Evolutionary conservation across 2,797 vertebrate species (phyloP).

Genomic region (Telmatherina bonti): DNA sequence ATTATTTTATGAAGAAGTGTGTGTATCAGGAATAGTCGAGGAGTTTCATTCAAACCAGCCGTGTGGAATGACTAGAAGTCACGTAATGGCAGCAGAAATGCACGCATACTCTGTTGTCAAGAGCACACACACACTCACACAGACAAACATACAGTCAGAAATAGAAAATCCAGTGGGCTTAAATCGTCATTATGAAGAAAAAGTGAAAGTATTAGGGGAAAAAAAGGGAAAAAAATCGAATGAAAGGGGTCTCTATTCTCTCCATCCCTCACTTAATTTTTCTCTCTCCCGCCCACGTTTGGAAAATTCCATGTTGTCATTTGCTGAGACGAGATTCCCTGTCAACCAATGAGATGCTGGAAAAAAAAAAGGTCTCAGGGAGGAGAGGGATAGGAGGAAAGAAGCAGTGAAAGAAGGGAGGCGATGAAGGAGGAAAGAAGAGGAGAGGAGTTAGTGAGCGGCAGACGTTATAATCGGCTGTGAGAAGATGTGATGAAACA

Average conservation of each 20-base stretch:
- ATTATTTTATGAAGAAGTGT: constrained; percentile 55
- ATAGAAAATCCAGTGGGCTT: constrained; percentile 79
- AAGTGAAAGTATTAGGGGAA: constrained; percentile 69
- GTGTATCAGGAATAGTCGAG: constrained; percentile 23
- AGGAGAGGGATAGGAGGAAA: constrained; percentile 36
- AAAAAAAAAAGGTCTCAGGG: constrained; percentile 15
- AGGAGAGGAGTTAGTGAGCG: constrained; percentile 54
- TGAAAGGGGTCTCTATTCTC: constrained; percentile 82
- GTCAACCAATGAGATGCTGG: constrained; percentile 74
- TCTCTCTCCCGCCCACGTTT: constrained; percentile 77
- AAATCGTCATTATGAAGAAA: constrained; percentile 80
- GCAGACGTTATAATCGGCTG: constrained; percentile 61
- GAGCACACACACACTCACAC: constrained; percentile 29
- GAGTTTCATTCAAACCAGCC: constrained; percentile 67
- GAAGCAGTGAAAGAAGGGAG: constrained; percentile 13
- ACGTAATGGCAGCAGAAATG: constrained; percentile 60
- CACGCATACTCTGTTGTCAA: background rate
- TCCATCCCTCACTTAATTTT: constrained; percentile 64
- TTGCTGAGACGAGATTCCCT: constrained; percentile 77
- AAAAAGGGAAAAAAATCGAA: constrained; percentile 59
- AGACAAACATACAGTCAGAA: constrained; percentile 56
- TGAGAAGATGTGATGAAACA: constrained; percentile 74
- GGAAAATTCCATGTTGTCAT: constrained; percentile 89
- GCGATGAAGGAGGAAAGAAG: constrained; percentile 50
- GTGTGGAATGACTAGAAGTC: constrained; percentile 65